Evolutionary conservation across 2,797 vertebrate species (phyloP).

Genomic region (Hipposideros larvatus): DNA sequence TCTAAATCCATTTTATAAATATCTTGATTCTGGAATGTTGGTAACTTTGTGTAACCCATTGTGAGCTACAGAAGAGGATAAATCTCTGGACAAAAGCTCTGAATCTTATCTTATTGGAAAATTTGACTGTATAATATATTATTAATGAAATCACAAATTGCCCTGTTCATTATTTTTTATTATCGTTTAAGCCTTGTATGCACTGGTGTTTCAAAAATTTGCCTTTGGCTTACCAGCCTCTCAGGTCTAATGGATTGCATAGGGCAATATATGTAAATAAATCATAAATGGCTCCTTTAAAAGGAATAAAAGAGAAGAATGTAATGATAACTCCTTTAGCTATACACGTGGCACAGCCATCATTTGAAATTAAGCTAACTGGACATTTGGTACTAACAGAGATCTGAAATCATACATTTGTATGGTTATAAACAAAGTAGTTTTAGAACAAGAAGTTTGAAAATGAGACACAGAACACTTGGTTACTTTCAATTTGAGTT

Average conservation of each 20-base stretch:
- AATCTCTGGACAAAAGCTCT: not conserved
- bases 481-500: constrained; percentile 30
- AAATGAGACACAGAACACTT: not conserved
- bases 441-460: constrained; percentile 43
- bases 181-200: not conserved
- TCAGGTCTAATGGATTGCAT: not conserved
- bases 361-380: constrained; percentile 68
- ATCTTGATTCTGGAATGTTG: not conserved
- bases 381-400: constrained; percentile 51
- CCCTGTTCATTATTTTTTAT: not conserved
- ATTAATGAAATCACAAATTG: not conserved
- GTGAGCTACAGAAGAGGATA: not conserved
- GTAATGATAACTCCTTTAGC: constrained; percentile 55
- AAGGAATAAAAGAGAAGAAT: constrained; percentile 32
- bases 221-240: not conserved
- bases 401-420: constrained; percentile 66
- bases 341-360: constrained; percentile 29
- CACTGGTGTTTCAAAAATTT: not conserved
- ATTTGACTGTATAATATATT: not conserved
- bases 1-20: not conserved
- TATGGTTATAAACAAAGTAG: constrained; percentile 63
- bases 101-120: not conserved
- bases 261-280: constrained; percentile 16
- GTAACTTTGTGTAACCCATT: not conserved
- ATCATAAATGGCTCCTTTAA: constrained; percentile 31